Percentiles rank a stretch among this genome's conserved stretches.
These are phyloP conservation scores for Cataglyphis cursor DNA, from an alignment of 2,888 invertebrate genomes.

Conservation along the genomic window DNA sequence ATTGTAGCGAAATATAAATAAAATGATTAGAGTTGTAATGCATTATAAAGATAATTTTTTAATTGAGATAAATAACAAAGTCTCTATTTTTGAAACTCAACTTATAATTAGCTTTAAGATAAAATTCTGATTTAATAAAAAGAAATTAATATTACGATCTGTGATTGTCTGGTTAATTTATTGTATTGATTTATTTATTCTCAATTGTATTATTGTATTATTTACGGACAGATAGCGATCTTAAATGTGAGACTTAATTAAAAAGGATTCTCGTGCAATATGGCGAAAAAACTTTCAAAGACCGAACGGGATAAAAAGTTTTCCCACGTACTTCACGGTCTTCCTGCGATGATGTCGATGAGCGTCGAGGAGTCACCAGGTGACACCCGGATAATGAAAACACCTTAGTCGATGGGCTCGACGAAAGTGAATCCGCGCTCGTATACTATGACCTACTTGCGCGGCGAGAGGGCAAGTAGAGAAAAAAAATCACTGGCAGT, in stretches of 20 bases:
- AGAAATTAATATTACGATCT: neutral
- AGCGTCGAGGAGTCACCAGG: constrained; percentile 58
- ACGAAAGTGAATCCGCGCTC: constrained; percentile 51
- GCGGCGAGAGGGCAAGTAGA: constrained; percentile 55
- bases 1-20: neutral
- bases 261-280: neutral
- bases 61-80: neutral
- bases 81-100: neutral
- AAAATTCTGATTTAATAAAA: constrained; percentile 8
- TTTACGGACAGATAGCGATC: neutral
- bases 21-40: neutral
- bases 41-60: neutral
- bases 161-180: neutral
- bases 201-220: neutral
- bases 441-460: constrained; percentile 69
- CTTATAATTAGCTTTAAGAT: neutral
- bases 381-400: constrained; percentile 70
- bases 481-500: constrained; percentile 72
- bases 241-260: neutral
- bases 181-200: neutral
- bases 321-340: constrained; percentile 79
- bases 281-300: constrained; percentile 4
- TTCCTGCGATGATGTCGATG: constrained; percentile 70
- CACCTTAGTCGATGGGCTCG: constrained; percentile 63
- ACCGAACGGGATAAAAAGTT: constrained; percentile 22